phyloP scores from a whole-genome alignment of 2,113 vertebrate species.

The Poecile atricapillus region DNA sequence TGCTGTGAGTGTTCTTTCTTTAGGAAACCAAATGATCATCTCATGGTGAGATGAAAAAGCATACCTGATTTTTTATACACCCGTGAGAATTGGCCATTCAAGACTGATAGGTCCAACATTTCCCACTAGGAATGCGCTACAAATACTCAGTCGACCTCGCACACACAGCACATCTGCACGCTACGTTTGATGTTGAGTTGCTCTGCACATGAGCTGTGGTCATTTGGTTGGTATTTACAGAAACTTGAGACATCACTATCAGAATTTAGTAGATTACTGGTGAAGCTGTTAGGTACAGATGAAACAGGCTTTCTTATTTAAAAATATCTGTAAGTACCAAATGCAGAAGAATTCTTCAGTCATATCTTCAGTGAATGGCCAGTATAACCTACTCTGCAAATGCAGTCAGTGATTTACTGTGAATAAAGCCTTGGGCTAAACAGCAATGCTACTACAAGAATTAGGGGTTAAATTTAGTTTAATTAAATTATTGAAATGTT shows the following conservation, averaged over 20 bases:
- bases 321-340: background rate
- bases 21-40: background rate
- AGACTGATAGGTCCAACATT: background rate
- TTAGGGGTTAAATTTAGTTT: background rate
- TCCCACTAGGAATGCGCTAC: background rate
- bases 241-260: background rate
- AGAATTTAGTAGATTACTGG: background rate
- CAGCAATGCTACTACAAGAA: background rate
- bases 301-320: background rate
- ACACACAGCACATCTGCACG: background rate
- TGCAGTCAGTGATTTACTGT: background rate
- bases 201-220: background rate
- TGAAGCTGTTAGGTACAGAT: background rate
- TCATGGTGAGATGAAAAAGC: background rate
- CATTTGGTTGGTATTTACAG: background rate
- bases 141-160: background rate
- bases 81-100: background rate
- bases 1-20: background rate
- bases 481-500: background rate
- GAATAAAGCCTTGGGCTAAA: background rate
- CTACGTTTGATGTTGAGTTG: background rate
- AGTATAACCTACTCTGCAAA: background rate
- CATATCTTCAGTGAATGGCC: background rate
- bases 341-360: background rate
- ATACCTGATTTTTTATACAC: background rate